phyloP scores from a whole-genome alignment of 2,888 invertebrate species.

The Oscheius myriophilus region DNA sequence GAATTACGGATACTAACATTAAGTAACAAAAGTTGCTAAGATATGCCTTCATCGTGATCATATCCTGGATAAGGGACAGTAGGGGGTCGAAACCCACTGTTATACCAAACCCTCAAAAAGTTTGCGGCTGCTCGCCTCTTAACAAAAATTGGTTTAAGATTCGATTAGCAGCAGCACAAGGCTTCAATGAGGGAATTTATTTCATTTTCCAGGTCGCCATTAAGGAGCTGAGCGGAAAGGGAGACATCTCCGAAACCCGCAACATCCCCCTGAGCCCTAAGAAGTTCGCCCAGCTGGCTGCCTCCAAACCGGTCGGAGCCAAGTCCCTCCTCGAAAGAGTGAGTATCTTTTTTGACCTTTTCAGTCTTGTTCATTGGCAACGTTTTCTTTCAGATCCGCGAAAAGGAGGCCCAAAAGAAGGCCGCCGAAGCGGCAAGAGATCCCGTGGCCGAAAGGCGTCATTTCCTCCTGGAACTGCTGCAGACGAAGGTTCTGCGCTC shows the following conservation, averaged over 20 bases:
- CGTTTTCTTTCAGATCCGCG: conserved; percentile 35
- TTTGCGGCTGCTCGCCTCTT: too few species aligned
- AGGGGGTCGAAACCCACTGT: too few species aligned
- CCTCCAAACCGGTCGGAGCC: conserved; percentile 16
- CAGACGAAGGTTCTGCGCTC: conserved; percentile 12
- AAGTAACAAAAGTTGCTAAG: too few species aligned
- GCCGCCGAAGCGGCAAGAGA: conserved; percentile 22
- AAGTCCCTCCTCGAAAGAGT: conserved; percentile 33
- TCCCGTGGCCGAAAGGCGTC: conserved; percentile 29
- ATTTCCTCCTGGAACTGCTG: conserved; percentile 6
- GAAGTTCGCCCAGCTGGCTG: conserved; percentile 31
- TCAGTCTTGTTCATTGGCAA: not conserved
- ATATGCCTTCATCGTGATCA: too few species aligned
- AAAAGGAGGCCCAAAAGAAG: conserved; percentile 33
- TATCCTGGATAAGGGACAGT: too few species aligned
- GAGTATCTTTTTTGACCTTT: not conserved
- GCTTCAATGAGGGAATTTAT: too few species aligned
- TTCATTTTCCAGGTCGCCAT: conserved; percentile 5
- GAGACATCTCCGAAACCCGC: conserved; percentile 18
- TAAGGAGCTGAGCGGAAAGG: conserved; percentile 20
- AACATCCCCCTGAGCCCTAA: conserved; percentile 34
- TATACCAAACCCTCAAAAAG: too few species aligned
- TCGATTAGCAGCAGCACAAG: too few species aligned
- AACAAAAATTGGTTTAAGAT: too few species aligned
- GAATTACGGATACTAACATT: too few species aligned